Conservation (phyloP, 2,888 invertebrate species). For the Ophioninae sp. region DNA sequence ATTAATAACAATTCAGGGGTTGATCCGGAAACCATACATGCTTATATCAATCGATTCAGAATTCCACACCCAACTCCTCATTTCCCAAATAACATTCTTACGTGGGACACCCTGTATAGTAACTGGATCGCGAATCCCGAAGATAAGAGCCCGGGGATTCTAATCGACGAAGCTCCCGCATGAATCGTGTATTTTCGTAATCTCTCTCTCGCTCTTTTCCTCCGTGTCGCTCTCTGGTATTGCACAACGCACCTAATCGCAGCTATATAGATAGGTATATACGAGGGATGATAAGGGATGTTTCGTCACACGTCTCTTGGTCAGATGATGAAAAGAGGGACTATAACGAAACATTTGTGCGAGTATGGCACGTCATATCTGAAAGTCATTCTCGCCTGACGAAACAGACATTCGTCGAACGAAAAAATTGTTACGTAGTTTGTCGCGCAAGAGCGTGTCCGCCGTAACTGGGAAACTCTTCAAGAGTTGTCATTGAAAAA, state of each 20-base stretch:
- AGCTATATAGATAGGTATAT: slow-evolving; percentile 22
- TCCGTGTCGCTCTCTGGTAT: slow-evolving; percentile 25
- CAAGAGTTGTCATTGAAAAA: too few species aligned
- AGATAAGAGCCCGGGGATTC: slow-evolving; percentile 65
- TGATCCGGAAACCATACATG: too few species aligned
- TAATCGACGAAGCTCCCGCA: slow-evolving; percentile 63
- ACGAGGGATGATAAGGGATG: slow-evolving; percentile 40
- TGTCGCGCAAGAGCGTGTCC: too few species aligned
- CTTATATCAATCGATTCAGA: too few species aligned
- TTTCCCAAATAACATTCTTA: too few species aligned
- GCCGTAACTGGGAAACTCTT: too few species aligned
- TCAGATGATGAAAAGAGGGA: background rate
- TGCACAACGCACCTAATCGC: slow-evolving; percentile 61
- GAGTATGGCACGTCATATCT: slow-evolving; percentile 42
- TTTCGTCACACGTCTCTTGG: slow-evolving; percentile 23
- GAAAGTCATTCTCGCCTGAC: background rate
- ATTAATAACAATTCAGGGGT: too few species aligned
- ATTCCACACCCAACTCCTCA: too few species aligned
- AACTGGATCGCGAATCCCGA: slow-evolving; percentile 58
- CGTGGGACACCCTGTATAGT: too few species aligned
- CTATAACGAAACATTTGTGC: slow-evolving; percentile 19
- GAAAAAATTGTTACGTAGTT: background rate
- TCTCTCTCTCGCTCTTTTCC: slow-evolving; percentile 18
- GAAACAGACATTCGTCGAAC: background rate
- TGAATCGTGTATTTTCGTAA: slow-evolving; percentile 11